phyloP scores from a whole-genome alignment of 2,797 vertebrate species.

The Leucoraja ocellata region DNA sequence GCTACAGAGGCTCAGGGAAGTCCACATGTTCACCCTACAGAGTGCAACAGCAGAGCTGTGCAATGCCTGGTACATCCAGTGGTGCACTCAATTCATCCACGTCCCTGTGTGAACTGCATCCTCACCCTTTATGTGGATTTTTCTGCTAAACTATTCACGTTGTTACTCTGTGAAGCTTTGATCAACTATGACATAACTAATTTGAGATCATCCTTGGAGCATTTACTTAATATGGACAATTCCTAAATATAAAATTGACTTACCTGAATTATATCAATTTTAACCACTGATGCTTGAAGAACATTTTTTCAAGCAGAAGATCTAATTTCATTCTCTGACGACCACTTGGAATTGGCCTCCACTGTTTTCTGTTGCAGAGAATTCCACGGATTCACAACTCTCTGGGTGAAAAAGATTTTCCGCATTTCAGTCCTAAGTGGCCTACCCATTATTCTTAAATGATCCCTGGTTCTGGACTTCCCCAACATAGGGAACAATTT shows the following conservation, averaged over 20 bases:
- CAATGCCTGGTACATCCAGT: background rate
- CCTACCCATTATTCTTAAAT: too few species aligned
- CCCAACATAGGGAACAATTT: too few species aligned
- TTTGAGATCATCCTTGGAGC: background rate
- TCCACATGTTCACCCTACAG: background rate
- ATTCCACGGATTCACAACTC: too few species aligned
- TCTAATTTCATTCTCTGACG: background rate
- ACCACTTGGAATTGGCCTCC: background rate
- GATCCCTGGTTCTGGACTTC: too few species aligned
- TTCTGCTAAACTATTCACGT: background rate
- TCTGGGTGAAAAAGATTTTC: too few species aligned
- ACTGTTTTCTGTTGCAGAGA: too few species aligned
- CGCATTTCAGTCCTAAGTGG: too few species aligned
- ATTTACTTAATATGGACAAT: background rate
- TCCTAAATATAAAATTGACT: background rate
- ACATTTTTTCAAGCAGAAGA: background rate
- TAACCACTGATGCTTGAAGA: background rate
- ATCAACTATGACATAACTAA: background rate
- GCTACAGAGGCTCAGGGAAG: background rate
- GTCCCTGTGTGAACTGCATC: background rate
- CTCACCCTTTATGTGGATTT: background rate
- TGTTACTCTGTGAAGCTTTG: background rate
- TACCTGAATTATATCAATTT: background rate
- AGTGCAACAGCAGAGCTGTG: background rate
- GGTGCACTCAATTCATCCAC: background rate